Evolutionary conservation across 2,797 vertebrate genomes (phyloP).

Genomic region (Poecile montanus): DNA sequence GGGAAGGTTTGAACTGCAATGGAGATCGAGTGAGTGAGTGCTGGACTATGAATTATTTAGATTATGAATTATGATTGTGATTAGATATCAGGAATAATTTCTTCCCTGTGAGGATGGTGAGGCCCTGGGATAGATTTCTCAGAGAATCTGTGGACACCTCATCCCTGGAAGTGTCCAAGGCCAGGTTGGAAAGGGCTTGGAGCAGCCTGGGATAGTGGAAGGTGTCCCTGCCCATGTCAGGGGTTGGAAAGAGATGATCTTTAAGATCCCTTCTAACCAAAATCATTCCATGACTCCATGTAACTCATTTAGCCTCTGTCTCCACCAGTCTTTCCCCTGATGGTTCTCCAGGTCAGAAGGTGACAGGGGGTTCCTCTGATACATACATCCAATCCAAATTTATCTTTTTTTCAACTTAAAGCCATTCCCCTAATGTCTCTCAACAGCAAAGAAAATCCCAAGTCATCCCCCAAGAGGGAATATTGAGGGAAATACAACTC

Average conservation of each 20-base stretch:
- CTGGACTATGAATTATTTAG: background rate
- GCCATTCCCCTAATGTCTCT: background rate
- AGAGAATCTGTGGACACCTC: background rate
- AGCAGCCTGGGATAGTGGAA: background rate
- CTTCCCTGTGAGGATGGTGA: background rate
- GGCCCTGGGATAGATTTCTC: fast-evolving
- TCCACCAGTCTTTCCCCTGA: background rate
- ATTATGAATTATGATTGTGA: background rate
- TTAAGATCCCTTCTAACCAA: background rate
- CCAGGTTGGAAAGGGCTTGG: background rate
- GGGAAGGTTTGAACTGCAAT: background rate
- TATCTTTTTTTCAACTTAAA: background rate
- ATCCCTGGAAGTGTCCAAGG: background rate
- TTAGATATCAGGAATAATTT: background rate
- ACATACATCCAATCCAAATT: background rate
- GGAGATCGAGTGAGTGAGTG: background rate
- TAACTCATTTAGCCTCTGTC: background rate
- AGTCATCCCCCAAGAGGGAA: background rate
- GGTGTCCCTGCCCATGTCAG: background rate
- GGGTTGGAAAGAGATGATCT: background rate
- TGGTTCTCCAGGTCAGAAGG: background rate
- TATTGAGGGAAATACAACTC: background rate
- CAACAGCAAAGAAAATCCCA: background rate
- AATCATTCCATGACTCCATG: background rate
- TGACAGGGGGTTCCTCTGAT: background rate